A percentile compares a stretch with the other conserved stretches of the same genome.
These are phyloP conservation scores for Capra hircus DNA, from an alignment of 2,113 vertebrate genomes.

Conservation along the genomic window DNA sequence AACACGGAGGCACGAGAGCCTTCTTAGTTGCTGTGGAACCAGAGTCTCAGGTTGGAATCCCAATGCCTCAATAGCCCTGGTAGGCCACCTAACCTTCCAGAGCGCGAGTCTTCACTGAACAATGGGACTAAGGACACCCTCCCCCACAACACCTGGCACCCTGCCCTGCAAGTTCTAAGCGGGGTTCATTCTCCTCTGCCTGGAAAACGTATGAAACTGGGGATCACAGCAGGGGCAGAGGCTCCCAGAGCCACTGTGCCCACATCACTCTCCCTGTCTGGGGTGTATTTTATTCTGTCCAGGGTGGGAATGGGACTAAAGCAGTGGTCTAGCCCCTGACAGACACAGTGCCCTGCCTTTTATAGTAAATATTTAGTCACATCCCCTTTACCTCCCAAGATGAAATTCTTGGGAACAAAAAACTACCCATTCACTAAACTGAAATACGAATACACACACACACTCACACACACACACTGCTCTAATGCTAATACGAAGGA, in stretches of 20 bases:
- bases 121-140: not conserved
- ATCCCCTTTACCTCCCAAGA: not conserved
- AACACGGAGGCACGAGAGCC: accelerated
- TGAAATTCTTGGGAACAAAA: not conserved
- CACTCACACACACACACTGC: not conserved
- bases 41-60: not conserved
- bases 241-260: accelerated
- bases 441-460: not conserved
- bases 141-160: not conserved
- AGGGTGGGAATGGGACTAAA: not conserved
- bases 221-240: not conserved
- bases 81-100: not conserved
- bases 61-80: not conserved
- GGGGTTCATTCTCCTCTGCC: not conserved
- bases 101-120: not conserved
- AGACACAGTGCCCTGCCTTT: not conserved
- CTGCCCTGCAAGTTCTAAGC: not conserved
- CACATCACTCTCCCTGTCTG: not conserved
- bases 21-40: not conserved
- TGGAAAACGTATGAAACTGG: not conserved
- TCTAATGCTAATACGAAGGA: not conserved
- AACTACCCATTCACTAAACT: not conserved
- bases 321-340: not conserved
- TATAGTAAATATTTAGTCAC: not conserved
- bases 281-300: not conserved